A percentile compares a stretch with the other conserved stretches of the same genome.
Evolutionary conservation across 2,113 vertebrate genomes (phyloP).

Genomic region (Cynocephalus volans): DNA sequence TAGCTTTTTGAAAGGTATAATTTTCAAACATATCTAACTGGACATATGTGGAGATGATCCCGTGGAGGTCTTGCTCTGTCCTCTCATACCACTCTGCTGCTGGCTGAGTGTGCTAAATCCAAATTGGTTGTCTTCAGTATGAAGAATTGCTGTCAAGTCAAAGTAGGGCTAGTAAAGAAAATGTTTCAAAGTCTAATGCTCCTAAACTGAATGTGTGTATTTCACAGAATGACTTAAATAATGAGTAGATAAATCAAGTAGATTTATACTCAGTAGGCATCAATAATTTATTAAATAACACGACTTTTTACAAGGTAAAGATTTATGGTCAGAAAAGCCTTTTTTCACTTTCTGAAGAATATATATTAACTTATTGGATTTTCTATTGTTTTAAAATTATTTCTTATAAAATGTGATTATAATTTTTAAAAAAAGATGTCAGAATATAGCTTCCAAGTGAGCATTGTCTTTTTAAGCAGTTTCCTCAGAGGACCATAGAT

Average conservation of each 20-base stretch:
- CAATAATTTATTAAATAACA: background rate
- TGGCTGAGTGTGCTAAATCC: rapidly evolving
- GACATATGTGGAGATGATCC: rapidly evolving
- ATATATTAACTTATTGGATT: background rate
- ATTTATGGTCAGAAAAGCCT: background rate
- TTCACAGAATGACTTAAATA: background rate
- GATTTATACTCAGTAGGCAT: background rate
- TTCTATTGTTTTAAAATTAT: background rate
- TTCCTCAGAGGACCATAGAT: background rate
- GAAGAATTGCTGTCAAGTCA: background rate
- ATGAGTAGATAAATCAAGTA: background rate
- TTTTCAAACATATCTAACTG: background rate
- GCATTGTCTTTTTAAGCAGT: background rate
- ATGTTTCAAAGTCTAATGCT: background rate
- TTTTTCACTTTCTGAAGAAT: background rate
- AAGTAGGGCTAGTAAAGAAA: background rate
- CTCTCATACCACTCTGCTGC: rapidly evolving
- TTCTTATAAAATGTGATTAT: background rate
- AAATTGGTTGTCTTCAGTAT: rapidly evolving
- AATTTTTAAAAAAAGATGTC: background rate
- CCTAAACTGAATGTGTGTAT: background rate
- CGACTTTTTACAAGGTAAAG: background rate
- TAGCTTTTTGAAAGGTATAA: background rate
- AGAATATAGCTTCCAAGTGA: background rate
- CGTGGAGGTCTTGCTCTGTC: background rate